phyloP scores from a whole-genome alignment of 1,140 invertebrate species.

The Caenorhabditis tropicalis region DNA sequence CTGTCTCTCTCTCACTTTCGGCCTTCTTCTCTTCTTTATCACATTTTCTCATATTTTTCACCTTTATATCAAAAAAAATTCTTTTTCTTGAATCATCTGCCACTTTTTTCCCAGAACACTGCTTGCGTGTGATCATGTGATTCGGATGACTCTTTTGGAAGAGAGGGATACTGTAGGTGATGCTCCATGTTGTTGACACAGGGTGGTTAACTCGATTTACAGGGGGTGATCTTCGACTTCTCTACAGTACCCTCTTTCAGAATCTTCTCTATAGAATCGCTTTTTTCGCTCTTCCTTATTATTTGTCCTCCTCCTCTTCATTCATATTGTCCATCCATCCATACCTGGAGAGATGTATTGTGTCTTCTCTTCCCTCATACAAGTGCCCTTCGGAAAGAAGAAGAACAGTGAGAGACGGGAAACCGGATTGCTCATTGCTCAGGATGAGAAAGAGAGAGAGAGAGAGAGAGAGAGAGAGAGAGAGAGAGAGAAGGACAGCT shows the following conservation, averaged over 20 bases:
- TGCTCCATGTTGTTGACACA: no score
- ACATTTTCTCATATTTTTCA: background rate
- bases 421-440: background rate
- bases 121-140: no score
- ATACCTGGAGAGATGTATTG: conserved; percentile 34
- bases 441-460: no score
- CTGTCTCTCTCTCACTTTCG: background rate
- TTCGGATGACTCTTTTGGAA: no score
- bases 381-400: background rate
- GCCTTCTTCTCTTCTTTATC: background rate
- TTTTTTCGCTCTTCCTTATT: background rate
- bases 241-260: no score
- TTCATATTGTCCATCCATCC: background rate
- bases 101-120: no score
- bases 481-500: no score
- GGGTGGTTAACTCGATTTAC: no score
- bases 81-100: background rate
- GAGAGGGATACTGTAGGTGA: no score
- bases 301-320: background rate
- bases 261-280: background rate
- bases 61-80: background rate
- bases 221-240: no score
- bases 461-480: no score
- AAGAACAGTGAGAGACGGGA: no score
- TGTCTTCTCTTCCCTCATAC: background rate